Evolutionary conservation across 2,797 vertebrate genomes (phyloP).

Genomic region (Sebastes elongatus): DNA sequence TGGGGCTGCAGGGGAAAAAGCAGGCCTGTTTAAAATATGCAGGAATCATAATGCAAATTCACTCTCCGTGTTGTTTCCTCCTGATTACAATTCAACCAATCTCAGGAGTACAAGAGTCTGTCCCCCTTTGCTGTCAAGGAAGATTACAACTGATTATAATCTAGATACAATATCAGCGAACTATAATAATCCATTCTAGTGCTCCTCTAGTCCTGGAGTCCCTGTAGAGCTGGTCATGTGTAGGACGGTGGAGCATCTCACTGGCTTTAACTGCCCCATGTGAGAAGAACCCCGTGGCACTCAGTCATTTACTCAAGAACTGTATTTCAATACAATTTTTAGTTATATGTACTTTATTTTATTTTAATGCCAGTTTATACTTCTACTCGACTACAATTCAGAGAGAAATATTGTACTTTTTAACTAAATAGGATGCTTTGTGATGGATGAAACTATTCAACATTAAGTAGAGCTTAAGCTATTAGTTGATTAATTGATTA

Average conservation of each 20-base stretch:
- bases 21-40: slow-evolving; percentile 49
- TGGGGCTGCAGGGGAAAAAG: neutral
- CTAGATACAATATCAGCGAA: slow-evolving; percentile 4
- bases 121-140: slow-evolving; percentile 29
- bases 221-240: neutral
- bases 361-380: neutral
- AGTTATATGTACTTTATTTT: neutral
- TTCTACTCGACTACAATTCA: neutral
- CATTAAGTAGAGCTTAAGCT: neutral
- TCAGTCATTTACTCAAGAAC: neutral
- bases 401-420: neutral
- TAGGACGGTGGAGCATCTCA: neutral
- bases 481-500: neutral
- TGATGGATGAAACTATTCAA: neutral
- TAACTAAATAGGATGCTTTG: neutral
- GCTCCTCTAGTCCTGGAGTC: slow-evolving; percentile 8
- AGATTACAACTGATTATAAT: slow-evolving; percentile 32
- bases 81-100: slow-evolving; percentile 51
- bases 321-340: neutral
- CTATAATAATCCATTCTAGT: slow-evolving; percentile 17
- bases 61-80: slow-evolving; percentile 14
- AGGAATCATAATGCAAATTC: slow-evolving; percentile 49
- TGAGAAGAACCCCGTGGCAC: neutral
- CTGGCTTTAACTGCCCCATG: neutral
- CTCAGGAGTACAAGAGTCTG: slow-evolving; percentile 27